Evolutionary conservation across 2,888 invertebrate genomes (phyloP), one percentile per base, ranked within the genome.

Genomic region (Coelogynopora nodosa): DNA sequence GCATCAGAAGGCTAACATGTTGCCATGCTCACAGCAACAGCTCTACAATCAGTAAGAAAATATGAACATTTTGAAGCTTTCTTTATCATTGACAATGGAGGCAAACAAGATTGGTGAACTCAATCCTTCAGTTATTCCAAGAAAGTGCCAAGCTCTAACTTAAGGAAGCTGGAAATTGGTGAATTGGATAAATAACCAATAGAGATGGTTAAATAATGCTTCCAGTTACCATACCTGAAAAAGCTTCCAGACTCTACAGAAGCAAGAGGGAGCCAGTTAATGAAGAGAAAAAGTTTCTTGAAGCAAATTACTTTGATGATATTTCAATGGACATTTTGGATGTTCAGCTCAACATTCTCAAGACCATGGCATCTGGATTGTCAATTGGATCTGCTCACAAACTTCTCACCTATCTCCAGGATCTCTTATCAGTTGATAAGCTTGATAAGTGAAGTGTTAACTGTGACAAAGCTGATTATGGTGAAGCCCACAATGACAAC

Each of bases 401-500:
- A 74, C 74, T 74, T 5, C 74, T 74, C 74, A 74, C 5, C 23
- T 74, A 74, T 74, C 27, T 74, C 23, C 74, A 74, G 74, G 74
- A 74, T 74, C 74, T 74, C 27, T 74, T 26, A 23, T 74, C 74
- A 74, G 2, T 26, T 13, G 74, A 74, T 10, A 13, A 74, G 74
- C 74, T 74, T 74, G 74, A 23, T 74, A 74, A 74, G 10, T 74
- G 74, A 74, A 74, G 74, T 74, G 74, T 74, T 23, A 74, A 74
- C 74, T 23, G 74, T 74, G 74, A 26, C 74, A 74, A 74, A 74
- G 74, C 74, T 74, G 74, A 74, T 74, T 74, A 74, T 74, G 74
- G 74, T 74, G 74, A 74, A 74, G 5, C 27, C 27, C 23, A 26
- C 74, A 74, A 74, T 26, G 27, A 26, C 23, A 74, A 26, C 74